Conservation (phyloP, 2,888 invertebrate species). For the Timema podura region DNA sequence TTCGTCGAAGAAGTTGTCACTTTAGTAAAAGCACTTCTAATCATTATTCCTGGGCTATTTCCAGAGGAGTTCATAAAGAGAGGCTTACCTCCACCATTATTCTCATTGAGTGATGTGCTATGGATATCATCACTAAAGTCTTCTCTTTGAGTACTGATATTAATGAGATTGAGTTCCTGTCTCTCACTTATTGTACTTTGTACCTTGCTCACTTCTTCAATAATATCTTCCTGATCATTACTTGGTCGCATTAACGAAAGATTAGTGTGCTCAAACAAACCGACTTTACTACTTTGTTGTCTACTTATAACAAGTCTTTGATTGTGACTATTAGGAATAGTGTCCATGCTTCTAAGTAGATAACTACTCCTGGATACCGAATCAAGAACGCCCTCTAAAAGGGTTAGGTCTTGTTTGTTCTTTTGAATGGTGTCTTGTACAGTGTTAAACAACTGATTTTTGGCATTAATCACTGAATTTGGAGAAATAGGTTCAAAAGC, state of each 20-base stretch:
- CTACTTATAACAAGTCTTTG: conserved; percentile 16
- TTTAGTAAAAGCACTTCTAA: conserved; percentile 76
- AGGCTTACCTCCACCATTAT: neutral
- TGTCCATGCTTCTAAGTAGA: conserved; percentile 3
- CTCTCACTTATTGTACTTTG: conserved; percentile 11
- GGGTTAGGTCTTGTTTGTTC: conserved; percentile 1
- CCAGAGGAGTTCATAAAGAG: neutral
- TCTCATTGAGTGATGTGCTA: neutral
- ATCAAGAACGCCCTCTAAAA: conserved; percentile 9
- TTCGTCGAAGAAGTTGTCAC: conserved; percentile 47
- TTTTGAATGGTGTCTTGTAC: neutral
- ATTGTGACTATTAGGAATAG: conserved; percentile 8
- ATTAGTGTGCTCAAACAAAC: conserved; percentile 18
- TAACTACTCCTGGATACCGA: neutral
- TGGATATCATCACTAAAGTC: conserved; percentile 15
- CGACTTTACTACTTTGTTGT: conserved; percentile 13
- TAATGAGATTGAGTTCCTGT: conserved; percentile 18
- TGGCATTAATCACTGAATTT: neutral
- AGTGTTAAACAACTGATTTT: neutral
- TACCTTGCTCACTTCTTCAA: conserved; percentile 18
- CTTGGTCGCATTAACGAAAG: neutral
- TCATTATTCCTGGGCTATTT: conserved; percentile 12
- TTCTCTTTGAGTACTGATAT: conserved; percentile 10
- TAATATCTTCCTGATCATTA: conserved; percentile 15
- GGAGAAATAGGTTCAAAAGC: neutral